A percentile compares a stretch with the other conserved stretches of the same genome.
phyloP scores from a whole-genome alignment of 2,113 vertebrate genomes.

The Etia nguti region DNA sequence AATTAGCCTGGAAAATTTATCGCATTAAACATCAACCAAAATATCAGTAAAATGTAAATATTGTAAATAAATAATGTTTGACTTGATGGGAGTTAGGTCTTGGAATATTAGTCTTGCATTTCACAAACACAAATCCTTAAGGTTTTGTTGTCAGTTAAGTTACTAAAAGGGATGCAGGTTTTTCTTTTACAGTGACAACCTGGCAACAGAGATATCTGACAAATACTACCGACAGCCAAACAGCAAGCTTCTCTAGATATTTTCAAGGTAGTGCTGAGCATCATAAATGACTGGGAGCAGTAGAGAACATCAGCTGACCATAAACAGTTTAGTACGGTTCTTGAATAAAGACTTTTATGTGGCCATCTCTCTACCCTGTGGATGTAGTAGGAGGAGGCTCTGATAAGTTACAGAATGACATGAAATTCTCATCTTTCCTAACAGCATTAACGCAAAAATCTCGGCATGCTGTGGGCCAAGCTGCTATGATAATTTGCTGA shows the following conservation, averaged over 20 bases:
- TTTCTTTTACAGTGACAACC: neutral
- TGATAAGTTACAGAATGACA: neutral
- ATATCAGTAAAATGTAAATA: neutral
- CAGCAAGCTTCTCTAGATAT: neutral
- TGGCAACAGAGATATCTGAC: neutral
- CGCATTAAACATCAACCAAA: neutral
- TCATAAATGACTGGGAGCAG: neutral
- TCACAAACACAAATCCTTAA: neutral
- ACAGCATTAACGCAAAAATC: neutral
- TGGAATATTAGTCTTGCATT: neutral
- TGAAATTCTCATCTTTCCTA: neutral
- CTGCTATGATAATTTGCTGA: constrained; percentile 12
- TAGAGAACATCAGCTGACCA: neutral
- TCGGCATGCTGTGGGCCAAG: neutral
- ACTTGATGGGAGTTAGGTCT: neutral
- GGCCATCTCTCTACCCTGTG: neutral
- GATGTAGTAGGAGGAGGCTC: neutral
- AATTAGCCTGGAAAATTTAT: neutral
- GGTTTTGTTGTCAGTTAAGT: neutral
- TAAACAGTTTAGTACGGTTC: constrained; percentile 8
- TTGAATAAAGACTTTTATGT: constrained; percentile 12
- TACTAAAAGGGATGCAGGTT: neutral
- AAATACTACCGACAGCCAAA: neutral
- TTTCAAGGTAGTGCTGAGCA: neutral
- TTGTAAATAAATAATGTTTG: neutral